Percentiles rank a stretch among this genome's conserved stretches.
Conservation (phyloP, 2,113 vertebrate species). For the Hippolais icterina region DNA sequence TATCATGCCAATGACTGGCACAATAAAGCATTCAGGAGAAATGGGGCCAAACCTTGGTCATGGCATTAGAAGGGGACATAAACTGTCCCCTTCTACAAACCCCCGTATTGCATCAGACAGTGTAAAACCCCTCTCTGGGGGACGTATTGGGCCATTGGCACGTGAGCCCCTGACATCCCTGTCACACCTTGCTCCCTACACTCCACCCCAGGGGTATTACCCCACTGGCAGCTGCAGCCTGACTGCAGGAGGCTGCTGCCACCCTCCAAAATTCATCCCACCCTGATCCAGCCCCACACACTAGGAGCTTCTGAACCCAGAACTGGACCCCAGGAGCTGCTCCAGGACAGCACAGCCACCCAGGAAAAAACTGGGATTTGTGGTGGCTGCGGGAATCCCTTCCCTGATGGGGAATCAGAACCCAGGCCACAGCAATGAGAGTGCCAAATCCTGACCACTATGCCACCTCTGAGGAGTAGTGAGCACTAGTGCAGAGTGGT, state of each 20-base stretch:
- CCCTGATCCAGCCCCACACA: not conserved
- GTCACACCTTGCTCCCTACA: not conserved
- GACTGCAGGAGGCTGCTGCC: not conserved
- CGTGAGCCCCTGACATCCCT: fast-evolving
- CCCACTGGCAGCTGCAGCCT: not conserved
- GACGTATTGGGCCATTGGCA: fast-evolving
- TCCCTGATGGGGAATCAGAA: not conserved
- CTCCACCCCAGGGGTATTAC: no score
- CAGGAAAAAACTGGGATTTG: not conserved
- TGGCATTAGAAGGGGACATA: not conserved
- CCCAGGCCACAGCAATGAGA: not conserved
- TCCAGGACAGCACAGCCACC: not conserved
- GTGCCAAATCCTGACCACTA: not conserved
- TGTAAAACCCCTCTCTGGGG: not conserved
- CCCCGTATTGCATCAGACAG: not conserved
- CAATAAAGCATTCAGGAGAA: not conserved
- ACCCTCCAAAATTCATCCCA: not conserved
- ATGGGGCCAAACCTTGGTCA: not conserved
- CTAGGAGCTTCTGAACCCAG: not conserved
- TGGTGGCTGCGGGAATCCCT: fast-evolving
- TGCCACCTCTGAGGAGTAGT: not conserved
- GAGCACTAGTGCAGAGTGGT: not conserved
- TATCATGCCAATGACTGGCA: not conserved
- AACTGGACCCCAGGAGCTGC: not conserved
- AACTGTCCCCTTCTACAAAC: not conserved